Evolutionary conservation across 2,797 vertebrate genomes (phyloP).

Genomic region (Tinamus major): DNA sequence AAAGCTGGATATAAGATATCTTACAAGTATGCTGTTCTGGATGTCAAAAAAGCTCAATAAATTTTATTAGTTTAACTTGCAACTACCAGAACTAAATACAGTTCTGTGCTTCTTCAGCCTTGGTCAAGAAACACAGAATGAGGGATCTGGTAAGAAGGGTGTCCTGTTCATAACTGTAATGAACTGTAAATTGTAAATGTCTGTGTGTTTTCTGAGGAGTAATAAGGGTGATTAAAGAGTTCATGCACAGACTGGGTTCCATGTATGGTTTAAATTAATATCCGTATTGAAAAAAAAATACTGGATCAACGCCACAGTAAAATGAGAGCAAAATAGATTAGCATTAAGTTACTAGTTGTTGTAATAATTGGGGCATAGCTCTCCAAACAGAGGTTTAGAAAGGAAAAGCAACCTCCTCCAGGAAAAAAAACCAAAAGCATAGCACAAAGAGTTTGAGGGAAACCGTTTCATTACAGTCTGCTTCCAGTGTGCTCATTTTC

Average conservation of each 20-base stretch:
- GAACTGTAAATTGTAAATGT: not conserved
- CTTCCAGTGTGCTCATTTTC: not conserved
- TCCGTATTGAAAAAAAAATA: not conserved
- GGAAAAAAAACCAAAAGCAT: not conserved
- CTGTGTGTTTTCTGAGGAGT: constrained; percentile 5
- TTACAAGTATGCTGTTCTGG: not conserved
- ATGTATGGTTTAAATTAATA: not conserved
- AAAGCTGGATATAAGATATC: not conserved
- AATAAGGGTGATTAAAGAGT: not conserved
- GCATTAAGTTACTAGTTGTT: not conserved
- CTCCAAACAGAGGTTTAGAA: not conserved
- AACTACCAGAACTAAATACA: not conserved
- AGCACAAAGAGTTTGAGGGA: not conserved
- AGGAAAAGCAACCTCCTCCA: not conserved
- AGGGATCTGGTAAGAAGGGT: not conserved
- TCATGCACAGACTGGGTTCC: not conserved
- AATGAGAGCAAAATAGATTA: constrained; percentile 26
- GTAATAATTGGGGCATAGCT: not conserved
- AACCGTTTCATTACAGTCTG: not conserved
- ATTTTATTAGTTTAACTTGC: not conserved
- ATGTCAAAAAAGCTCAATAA: not conserved
- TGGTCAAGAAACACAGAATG: not conserved
- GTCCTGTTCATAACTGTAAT: not conserved
- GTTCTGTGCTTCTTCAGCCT: not conserved
- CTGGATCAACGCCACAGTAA: not conserved